A percentile compares a stretch with the other conserved stretches of the same genome.
Conservation (phyloP, 2,888 invertebrate genomes). For the Metallyticus violacea region DNA sequence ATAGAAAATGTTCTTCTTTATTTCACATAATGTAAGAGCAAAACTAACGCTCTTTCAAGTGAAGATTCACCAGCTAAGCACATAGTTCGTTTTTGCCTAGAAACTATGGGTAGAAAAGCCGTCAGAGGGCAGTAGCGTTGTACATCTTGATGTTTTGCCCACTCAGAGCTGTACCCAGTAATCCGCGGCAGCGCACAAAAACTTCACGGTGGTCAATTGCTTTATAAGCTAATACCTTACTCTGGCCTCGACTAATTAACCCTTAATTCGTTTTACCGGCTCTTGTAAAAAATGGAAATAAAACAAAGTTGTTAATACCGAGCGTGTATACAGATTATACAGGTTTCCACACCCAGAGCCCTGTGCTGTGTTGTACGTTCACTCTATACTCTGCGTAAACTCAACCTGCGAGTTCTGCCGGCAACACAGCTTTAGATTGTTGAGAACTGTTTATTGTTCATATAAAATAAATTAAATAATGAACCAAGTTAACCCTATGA, state of each 20-base stretch:
- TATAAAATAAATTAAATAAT: too few species aligned
- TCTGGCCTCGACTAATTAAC: conserved; percentile 12
- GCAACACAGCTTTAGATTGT: too few species aligned
- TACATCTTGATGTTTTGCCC: neutral
- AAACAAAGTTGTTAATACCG: conserved; percentile 3
- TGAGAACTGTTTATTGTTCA: too few species aligned
- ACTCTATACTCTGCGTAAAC: neutral
- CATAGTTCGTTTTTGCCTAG: neutral
- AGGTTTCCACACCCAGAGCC: neutral
- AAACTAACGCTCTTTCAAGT: too few species aligned
- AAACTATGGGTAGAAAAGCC: neutral
- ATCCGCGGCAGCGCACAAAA: neutral
- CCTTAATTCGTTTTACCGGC: conserved; percentile 18
- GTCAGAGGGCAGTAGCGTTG: neutral
- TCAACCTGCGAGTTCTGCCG: neutral
- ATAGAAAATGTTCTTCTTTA: too few species aligned
- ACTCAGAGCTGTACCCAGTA: neutral
- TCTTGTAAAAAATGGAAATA: conserved; percentile 5
- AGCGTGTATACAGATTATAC: neutral
- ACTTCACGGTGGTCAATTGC: conserved; percentile 8
- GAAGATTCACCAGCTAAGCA: too few species aligned
- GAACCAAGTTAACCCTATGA: too few species aligned
- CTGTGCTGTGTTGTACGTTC: neutral
- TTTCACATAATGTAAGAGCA: too few species aligned
- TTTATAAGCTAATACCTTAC: conserved; percentile 20